Conservation (phyloP, 2,888 invertebrate genomes). For the Ichneumon xanthorius region DNA sequence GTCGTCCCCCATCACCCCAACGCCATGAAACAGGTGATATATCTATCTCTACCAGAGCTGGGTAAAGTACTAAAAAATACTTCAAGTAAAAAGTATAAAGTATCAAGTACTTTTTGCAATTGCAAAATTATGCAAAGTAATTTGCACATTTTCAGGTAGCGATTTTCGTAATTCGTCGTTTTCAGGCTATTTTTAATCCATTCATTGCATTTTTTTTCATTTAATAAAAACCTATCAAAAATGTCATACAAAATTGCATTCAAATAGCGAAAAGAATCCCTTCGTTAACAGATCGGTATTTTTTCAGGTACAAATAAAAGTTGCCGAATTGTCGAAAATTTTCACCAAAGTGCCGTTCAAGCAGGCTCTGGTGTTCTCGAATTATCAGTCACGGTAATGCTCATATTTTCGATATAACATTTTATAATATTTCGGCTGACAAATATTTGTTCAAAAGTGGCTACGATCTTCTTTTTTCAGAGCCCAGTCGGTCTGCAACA, state of each 20-base stretch:
- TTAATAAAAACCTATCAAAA: too few relatives aligned
- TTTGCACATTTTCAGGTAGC: too few relatives aligned
- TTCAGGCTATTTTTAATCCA: too few relatives aligned
- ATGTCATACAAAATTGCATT: too few relatives aligned
- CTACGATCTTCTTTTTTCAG: slow-evolving; percentile 84
- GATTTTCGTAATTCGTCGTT: too few relatives aligned
- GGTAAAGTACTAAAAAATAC: not conserved
- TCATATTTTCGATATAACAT: not conserved
- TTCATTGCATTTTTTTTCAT: too few relatives aligned
- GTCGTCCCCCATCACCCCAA: slow-evolving; percentile 88
- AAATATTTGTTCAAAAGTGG: slow-evolving; percentile 11
- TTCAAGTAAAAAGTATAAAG: too few relatives aligned
- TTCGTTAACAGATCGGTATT: slow-evolving; percentile 2
- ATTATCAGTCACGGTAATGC: slow-evolving; percentile 90
- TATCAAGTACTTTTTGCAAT: too few relatives aligned
- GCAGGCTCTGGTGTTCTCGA: slow-evolving; percentile 96
- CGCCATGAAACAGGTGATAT: slow-evolving; percentile 88
- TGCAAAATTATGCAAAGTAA: too few relatives aligned
- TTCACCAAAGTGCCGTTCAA: slow-evolving; percentile 91
- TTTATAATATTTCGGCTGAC: slow-evolving; percentile 18
- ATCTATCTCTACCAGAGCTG: slow-evolving; percentile 3
- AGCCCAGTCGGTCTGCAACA: slow-evolving; percentile 91
- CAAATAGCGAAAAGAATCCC: too few relatives aligned
- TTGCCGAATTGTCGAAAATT: slow-evolving; percentile 88
- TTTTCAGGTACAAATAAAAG: slow-evolving; percentile 86